These are phyloP conservation scores for Peromyscus melanophrys DNA, from an alignment of 2,797 vertebrate genomes.

Conservation along the genomic window DNA sequence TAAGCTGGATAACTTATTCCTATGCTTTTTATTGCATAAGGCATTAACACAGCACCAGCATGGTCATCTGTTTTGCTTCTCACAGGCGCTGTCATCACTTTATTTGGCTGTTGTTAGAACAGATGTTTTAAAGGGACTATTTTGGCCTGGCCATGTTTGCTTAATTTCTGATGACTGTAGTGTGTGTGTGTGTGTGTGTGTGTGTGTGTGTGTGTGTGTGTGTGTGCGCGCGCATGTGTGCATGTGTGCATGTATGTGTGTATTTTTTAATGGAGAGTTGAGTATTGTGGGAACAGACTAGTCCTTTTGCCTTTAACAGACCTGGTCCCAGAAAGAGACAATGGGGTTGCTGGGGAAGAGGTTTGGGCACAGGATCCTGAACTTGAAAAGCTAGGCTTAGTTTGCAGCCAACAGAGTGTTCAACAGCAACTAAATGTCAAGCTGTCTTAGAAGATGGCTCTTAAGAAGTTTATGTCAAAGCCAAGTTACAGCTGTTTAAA, in stretches of 20 bases:
- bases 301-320: neutral
- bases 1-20: constrained; percentile 46
- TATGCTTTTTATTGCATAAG: constrained; percentile 32
- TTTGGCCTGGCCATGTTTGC: constrained; percentile 65
- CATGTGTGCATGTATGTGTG: neutral
- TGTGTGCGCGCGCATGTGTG: neutral
- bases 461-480: constrained; percentile 37
- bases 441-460: neutral
- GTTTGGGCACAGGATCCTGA: constrained; percentile 1
- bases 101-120: constrained; percentile 54
- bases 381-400: neutral
- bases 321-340: constrained; percentile 36
- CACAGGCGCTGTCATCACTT: constrained; percentile 51
- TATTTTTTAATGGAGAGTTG: neutral
- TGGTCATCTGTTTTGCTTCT: constrained; percentile 62
- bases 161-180: constrained; percentile 70
- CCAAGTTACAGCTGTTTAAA: constrained; percentile 51
- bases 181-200: neutral
- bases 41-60: constrained; percentile 49
- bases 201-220: neutral
- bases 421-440: constrained; percentile 1
- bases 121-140: constrained; percentile 73
- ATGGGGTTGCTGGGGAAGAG: neutral
- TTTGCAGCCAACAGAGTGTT: constrained; percentile 8
- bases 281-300: constrained; percentile 29